A percentile compares a stretch with the other conserved stretches of the same genome.
Evolutionary conservation across 2,888 invertebrate species (phyloP).

Genomic region (Crematogaster levior): DNA sequence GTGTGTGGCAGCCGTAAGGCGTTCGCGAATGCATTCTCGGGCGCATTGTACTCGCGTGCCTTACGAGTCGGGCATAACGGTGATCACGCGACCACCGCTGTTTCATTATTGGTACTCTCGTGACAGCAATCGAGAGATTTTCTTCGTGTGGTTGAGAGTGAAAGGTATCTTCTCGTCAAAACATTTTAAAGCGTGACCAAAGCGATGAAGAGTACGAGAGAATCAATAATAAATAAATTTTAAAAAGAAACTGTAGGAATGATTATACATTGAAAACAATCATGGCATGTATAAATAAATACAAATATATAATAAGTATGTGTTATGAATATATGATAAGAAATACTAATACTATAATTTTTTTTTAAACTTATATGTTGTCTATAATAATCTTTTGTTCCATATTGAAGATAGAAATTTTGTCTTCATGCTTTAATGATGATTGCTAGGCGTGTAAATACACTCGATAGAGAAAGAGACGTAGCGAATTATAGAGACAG

Average conservation of each 20-base stretch:
- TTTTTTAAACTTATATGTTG: background rate
- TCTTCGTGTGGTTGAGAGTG: slow-evolving; percentile 29
- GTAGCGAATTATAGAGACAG: background rate
- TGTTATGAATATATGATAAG: background rate
- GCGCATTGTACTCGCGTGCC: slow-evolving; percentile 54
- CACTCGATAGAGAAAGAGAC: slow-evolving; percentile 27
- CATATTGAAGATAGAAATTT: background rate
- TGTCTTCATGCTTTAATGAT: background rate
- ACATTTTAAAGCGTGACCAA: background rate
- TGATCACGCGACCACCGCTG: slow-evolving; percentile 49
- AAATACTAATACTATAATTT: background rate
- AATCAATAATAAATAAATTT: background rate
- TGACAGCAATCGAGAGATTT: slow-evolving; percentile 38
- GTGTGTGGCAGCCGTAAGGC: slow-evolving; percentile 50
- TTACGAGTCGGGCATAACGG: slow-evolving; percentile 49
- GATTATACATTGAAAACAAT: background rate
- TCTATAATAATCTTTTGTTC: background rate
- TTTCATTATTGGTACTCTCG: slow-evolving; percentile 52
- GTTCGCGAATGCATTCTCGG: slow-evolving; percentile 50
- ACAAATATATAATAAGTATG: background rate
- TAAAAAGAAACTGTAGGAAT: background rate
- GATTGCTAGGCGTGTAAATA: background rate
- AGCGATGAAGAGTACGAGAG: background rate
- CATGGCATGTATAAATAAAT: background rate
- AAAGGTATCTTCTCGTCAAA: slow-evolving; percentile 38